Evolutionary conservation across 2,797 vertebrate species (phyloP), one percentile per base, ranked within the genome.

Genomic region (Sebastes nivosus): DNA sequence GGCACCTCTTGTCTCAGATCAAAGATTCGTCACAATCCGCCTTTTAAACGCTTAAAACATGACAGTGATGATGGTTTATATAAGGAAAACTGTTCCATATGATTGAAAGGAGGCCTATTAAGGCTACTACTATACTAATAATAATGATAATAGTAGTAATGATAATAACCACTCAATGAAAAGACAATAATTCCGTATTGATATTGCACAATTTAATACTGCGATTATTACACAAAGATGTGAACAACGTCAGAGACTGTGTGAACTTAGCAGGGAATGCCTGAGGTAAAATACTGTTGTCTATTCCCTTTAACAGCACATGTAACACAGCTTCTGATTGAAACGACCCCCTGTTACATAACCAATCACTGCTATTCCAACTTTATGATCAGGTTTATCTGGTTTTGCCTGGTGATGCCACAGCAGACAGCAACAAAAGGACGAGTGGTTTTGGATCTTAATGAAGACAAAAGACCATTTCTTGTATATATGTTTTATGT

Each of bases 401-500:
- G 46, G 76, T 86, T 82, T 80, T 80, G 52, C 34, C 86, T 88
- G 85, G 29, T 77, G 89, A 80, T 86, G 76, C 85, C 58, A 88
- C 89, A 89, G 80, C 2, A 86, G 79, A 91, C 84, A 91, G 68
- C 69, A 91, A 90, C 77, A 91, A 86, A 83, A 83, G 30, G 79
- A 81, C 68, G 74, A 69, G 42, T 73, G 83, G 67, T 79, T 83
- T 75, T 75, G 76, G 81, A 87, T 79, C 89, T 94, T 76, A 95
- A 98, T 97, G 96, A 98, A 96, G 95, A 98, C 97, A 98, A 94
- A 92, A 94, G 95, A 97, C 97, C 88, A 95, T 94, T 97, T 97
- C 97, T 97, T 97, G 97, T 97, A 97, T 97, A 98, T 98, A 97
- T 97, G 97, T 97, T 99, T 99, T 99, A 99, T 99, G 98, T 97